phyloP scores from a whole-genome alignment of 2,113 vertebrate genomes.

The Typhlomys cinereus region DNA sequence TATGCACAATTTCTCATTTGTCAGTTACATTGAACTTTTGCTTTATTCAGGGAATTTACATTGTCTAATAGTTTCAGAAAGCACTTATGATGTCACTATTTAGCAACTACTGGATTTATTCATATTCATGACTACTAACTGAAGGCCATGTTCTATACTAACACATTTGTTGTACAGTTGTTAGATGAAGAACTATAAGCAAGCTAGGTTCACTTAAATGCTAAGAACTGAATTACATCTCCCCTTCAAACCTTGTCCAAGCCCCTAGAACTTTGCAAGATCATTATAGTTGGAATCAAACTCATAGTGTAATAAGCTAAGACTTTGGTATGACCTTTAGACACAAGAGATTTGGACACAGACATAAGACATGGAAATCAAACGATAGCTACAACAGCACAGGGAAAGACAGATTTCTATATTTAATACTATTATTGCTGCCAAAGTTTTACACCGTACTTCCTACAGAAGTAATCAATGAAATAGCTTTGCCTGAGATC shows the following conservation, averaged over 20 bases:
- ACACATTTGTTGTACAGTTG: no score
- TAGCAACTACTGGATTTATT: no score
- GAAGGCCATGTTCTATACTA: no score
- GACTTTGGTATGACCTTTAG: no score
- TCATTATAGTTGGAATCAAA: no score
- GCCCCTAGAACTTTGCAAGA: neutral
- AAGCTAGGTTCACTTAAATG: neutral
- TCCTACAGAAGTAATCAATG: conserved; percentile 20
- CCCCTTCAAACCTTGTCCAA: neutral
- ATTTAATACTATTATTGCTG: conserved; percentile 31
- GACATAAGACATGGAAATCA: neutral
- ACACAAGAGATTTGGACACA: neutral
- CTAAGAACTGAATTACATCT: neutral
- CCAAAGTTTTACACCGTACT: conserved; percentile 9
- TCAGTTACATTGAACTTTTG: neutral
- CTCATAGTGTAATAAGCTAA: no score
- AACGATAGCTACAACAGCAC: neutral
- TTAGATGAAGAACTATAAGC: no score
- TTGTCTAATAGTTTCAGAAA: no score
- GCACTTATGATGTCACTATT: no score
- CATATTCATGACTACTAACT: no score
- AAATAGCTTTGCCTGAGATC: conserved; percentile 25
- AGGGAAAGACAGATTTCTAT: conserved; percentile 17
- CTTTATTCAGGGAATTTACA: neutral
- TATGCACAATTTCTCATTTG: neutral